Percentiles rank a stretch among this genome's conserved stretches.
Conservation (phyloP, 2,888 invertebrate genomes). For the Brachypterus glaber region DNA sequence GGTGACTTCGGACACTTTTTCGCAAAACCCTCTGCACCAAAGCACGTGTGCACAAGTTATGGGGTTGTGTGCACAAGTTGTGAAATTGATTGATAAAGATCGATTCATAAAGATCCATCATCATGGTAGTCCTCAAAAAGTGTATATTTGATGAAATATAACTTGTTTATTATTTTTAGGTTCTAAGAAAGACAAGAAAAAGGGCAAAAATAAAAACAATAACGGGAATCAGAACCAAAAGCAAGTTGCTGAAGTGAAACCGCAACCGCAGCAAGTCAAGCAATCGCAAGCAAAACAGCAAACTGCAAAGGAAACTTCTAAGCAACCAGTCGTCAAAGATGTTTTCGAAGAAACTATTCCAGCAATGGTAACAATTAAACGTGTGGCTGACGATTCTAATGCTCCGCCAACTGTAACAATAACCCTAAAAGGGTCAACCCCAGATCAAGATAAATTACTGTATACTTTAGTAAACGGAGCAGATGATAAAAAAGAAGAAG, state of each 20-base stretch:
- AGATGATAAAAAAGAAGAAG: constrained; percentile 26
- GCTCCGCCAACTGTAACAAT: constrained; percentile 67
- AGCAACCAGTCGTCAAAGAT: constrained; percentile 5
- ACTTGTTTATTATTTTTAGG: too few species aligned
- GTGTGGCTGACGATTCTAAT: constrained; percentile 56
- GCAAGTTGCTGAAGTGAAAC: constrained; percentile 25
- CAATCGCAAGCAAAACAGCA: constrained; percentile 15
- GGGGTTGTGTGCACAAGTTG: too few species aligned
- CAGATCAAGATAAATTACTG: constrained; percentile 62
- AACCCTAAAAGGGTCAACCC: constrained; percentile 62
- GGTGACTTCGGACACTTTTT: too few species aligned
- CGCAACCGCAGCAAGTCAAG: constrained; percentile 17
- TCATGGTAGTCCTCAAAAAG: too few species aligned
- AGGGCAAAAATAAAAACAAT: constrained; percentile 34
- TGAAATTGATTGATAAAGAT: too few species aligned
- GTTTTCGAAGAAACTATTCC: constrained; percentile 39
- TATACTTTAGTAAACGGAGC: constrained; percentile 61
- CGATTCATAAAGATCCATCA: too few species aligned
- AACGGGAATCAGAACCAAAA: constrained; percentile 30
- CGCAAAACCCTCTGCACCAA: too few species aligned
- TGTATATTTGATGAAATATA: too few species aligned
- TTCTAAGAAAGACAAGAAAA: constrained; percentile 35
- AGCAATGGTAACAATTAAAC: constrained; percentile 61
- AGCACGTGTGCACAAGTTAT: too few species aligned
- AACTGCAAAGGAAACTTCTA: constrained; percentile 13